Conservation (phyloP, 2,113 vertebrate genomes). For the Rhodinocichla rosea region DNA sequence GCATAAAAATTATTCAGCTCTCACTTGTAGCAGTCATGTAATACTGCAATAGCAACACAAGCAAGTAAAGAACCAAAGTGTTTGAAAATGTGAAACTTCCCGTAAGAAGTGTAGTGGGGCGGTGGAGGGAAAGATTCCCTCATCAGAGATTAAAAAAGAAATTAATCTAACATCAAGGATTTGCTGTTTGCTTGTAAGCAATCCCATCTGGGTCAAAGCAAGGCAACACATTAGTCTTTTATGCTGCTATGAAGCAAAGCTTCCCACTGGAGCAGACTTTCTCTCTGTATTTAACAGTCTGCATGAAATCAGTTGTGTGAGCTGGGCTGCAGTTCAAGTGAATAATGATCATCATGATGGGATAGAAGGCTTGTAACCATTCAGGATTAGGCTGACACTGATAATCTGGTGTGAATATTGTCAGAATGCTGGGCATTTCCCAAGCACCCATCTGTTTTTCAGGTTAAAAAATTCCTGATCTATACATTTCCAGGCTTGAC, state of each 20-base stretch:
- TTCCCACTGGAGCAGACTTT: neutral
- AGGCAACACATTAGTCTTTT: neutral
- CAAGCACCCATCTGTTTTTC: neutral
- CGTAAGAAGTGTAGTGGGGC: fast-evolving
- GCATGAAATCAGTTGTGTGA: neutral
- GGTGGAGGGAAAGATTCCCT: neutral
- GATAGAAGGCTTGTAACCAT: neutral
- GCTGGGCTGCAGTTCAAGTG: neutral
- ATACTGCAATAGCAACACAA: neutral
- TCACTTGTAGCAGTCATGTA: neutral
- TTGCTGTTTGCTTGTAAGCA: neutral
- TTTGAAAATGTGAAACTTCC: neutral
- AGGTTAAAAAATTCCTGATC: neutral
- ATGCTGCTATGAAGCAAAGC: neutral
- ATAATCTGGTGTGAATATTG: neutral
- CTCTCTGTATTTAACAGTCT: neutral
- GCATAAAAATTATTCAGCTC: neutral
- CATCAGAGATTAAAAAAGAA: neutral
- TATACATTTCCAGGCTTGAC: neutral
- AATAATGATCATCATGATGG: neutral
- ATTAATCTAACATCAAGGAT: neutral
- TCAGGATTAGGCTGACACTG: neutral
- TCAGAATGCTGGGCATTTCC: neutral
- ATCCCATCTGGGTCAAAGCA: neutral
- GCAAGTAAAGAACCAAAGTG: neutral